These are phyloP conservation scores for Pocillopora damicornis DNA, from an alignment of 64 coral and sea anemone genomes.

Conservation along the genomic window DNA sequence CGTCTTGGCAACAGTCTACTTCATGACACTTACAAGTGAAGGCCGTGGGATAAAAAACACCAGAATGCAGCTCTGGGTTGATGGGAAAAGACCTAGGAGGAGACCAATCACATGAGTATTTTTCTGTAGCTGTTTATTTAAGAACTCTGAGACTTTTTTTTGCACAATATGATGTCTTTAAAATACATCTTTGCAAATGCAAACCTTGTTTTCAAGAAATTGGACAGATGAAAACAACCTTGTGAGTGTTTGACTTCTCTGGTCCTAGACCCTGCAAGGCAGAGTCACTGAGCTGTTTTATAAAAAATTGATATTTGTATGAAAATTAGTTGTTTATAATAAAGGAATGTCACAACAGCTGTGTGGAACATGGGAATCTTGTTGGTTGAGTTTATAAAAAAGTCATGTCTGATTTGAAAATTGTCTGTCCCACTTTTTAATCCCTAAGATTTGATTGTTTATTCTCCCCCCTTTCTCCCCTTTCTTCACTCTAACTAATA, in stretches of 20 bases:
- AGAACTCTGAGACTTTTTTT: neutral
- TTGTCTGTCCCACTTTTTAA: no score
- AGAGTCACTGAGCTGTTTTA: constrained; percentile 9
- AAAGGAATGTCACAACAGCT: constrained; percentile 12
- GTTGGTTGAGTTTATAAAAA: no score
- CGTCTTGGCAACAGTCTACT: constrained; percentile 88
- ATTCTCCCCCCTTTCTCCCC: no score
- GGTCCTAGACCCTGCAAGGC: neutral
- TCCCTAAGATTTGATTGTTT: no score
- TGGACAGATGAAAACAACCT: neutral
- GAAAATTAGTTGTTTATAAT: constrained; percentile 39
- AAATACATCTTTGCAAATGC: neutral
- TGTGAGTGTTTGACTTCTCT: constrained; percentile 1
- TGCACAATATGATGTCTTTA: neutral
- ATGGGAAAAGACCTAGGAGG: constrained; percentile 72
- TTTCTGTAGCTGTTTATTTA: neutral
- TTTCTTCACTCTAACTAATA: no score
- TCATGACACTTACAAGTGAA: constrained; percentile 86
- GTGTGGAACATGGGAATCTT: neutral
- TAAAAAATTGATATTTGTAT: constrained; percentile 43
- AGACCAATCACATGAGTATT: constrained; percentile 50
- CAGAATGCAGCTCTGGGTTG: constrained; percentile 66
- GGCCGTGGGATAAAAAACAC: constrained; percentile 60
- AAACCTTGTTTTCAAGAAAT: neutral
- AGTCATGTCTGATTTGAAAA: no score